A percentile compares a stretch with the other conserved stretches of the same genome.
These are phyloP conservation scores for Chelon auratus DNA, from an alignment of 2,797 vertebrate genomes.

Conservation along the genomic window DNA sequence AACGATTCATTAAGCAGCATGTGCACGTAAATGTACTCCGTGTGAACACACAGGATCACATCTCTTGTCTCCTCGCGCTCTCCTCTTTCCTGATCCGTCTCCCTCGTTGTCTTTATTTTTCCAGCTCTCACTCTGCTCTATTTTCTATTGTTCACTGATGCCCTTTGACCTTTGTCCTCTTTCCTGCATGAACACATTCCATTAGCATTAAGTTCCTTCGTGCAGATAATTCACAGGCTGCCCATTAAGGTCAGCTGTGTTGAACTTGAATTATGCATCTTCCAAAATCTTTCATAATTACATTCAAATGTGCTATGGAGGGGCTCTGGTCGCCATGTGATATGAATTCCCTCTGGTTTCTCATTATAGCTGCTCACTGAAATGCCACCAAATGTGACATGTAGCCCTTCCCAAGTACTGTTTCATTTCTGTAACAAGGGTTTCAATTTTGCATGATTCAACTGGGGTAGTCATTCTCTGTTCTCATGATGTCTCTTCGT, in stretches of 20 bases:
- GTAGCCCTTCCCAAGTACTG: slow-evolving; percentile 31
- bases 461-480: slow-evolving; percentile 9
- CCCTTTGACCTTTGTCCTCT: slow-evolving; percentile 47
- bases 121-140: slow-evolving; percentile 7
- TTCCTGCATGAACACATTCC: slow-evolving; percentile 34
- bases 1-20: too few relatives aligned
- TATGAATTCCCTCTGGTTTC: slow-evolving; percentile 40
- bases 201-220: slow-evolving; percentile 46
- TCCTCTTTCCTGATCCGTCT: slow-evolving; percentile 9
- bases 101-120: background rate
- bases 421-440: slow-evolving; percentile 41
- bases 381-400: slow-evolving; percentile 60
- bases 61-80: background rate
- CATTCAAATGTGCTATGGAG: slow-evolving; percentile 26
- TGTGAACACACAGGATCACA: slow-evolving; percentile 3
- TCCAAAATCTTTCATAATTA: slow-evolving; percentile 39
- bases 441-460: slow-evolving; percentile 49
- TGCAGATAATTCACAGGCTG: slow-evolving; percentile 31
- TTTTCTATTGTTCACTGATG: slow-evolving; percentile 33
- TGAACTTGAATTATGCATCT: slow-evolving; percentile 46
- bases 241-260: slow-evolving; percentile 31
- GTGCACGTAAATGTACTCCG: too few relatives aligned
- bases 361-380: slow-evolving; percentile 43
- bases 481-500: slow-evolving; percentile 17
- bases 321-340: slow-evolving; percentile 28